phyloP scores from a whole-genome alignment of 2,113 vertebrate genomes.

The Chionomys nivalis region DNA sequence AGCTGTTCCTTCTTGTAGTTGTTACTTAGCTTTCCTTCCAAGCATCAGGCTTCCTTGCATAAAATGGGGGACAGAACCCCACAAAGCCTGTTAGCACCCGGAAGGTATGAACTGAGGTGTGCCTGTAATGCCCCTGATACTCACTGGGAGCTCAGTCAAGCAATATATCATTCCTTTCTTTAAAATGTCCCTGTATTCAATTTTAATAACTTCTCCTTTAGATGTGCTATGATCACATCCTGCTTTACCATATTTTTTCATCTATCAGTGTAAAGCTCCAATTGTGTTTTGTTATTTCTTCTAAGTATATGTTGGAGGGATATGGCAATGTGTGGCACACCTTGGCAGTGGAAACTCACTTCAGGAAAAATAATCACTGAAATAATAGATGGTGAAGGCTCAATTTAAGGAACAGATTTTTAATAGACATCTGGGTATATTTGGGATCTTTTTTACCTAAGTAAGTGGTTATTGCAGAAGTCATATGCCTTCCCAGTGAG shows the following conservation, averaged over 20 bases:
- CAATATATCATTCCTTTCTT: neutral
- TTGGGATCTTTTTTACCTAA: neutral
- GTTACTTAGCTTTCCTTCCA: neutral
- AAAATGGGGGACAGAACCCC: neutral
- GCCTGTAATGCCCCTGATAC: neutral
- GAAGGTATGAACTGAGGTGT: neutral
- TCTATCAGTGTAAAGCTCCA: neutral
- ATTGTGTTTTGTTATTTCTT: neutral
- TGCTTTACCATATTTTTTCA: neutral
- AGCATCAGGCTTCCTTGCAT: neutral
- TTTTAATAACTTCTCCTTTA: neutral
- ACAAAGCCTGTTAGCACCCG: neutral
- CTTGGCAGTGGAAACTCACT: neutral
- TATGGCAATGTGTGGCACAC: neutral
- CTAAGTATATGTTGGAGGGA: neutral
- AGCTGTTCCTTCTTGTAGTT: neutral
- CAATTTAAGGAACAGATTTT: conserved; percentile 17
- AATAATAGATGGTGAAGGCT: conserved; percentile 28
- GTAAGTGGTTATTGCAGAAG: neutral
- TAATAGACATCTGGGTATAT: neutral
- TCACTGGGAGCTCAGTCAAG: neutral
- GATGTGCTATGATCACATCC: neutral
- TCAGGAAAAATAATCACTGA: neutral
- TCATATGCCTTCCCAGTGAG: neutral
- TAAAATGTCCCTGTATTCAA: neutral